A percentile compares a stretch with the other conserved stretches of the same genome.
These are phyloP conservation scores for Dipus sagitta DNA, from an alignment of 2,797 vertebrate species.

Conservation along the genomic window DNA sequence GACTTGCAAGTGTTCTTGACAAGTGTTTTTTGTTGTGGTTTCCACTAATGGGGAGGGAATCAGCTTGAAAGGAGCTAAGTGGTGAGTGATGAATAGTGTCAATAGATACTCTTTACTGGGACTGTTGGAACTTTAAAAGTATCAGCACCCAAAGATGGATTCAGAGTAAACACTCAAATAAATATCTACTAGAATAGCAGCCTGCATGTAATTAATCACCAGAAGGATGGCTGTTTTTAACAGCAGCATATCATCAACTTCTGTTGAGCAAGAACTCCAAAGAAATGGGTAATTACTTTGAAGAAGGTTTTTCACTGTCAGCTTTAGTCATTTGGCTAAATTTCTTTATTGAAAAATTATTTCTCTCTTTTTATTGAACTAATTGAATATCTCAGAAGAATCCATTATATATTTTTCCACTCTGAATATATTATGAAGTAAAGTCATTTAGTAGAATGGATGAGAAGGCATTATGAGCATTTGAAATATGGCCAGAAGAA, in stretches of 20 bases:
- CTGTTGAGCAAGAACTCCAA: slow-evolving; percentile 68
- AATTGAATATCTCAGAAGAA: slow-evolving; percentile 89
- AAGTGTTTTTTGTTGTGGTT: neutral
- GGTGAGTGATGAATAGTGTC: neutral
- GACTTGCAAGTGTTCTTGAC: neutral
- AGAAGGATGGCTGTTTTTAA: slow-evolving; percentile 75
- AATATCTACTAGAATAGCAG: slow-evolving; percentile 61
- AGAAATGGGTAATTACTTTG: slow-evolving; percentile 76
- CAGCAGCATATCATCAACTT: slow-evolving; percentile 78
- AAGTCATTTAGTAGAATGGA: slow-evolving; percentile 85
- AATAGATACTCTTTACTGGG: neutral
- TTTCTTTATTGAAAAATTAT: slow-evolving; percentile 88
- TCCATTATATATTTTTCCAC: slow-evolving; percentile 83
- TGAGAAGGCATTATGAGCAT: slow-evolving; percentile 84
- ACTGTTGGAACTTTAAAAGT: neutral
- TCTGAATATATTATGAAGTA: slow-evolving; percentile 88
- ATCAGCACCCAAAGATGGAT: slow-evolving; percentile 41
- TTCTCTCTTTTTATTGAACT: slow-evolving; percentile 89
- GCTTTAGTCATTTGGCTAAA: slow-evolving; percentile 80
- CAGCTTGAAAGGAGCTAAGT: neutral
- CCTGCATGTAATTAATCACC: slow-evolving; percentile 64
- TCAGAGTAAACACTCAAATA: slow-evolving; percentile 48
- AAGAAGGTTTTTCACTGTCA: slow-evolving; percentile 73
- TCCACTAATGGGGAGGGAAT: neutral
- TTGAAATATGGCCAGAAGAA: slow-evolving; percentile 88